phyloP scores from a whole-genome alignment of 2,888 invertebrate species.

The Acleris emargana region DNA sequence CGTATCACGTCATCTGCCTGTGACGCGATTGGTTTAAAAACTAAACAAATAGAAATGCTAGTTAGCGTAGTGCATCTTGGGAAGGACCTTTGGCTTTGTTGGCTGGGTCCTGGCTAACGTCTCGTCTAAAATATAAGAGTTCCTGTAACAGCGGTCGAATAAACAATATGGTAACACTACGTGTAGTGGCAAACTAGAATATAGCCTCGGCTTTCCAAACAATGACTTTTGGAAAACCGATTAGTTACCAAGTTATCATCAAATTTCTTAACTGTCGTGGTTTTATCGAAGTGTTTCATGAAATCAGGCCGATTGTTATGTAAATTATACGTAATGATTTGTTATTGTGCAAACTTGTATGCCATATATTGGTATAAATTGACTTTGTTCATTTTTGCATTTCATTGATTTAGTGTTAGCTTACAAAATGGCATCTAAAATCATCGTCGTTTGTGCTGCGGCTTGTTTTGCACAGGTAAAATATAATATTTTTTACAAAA shows the following conservation, averaged over 20 bases:
- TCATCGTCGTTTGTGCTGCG: conserved; percentile 37
- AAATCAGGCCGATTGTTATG: conserved; percentile 23
- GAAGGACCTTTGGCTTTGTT: too few relatives aligned
- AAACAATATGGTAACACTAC: too few relatives aligned
- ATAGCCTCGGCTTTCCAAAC: neutral
- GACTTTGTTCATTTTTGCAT: conserved; percentile 8
- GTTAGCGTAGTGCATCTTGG: too few relatives aligned
- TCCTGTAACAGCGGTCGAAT: too few relatives aligned
- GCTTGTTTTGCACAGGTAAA: conserved; percentile 40
- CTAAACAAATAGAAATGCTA: too few relatives aligned
- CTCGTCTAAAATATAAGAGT: too few relatives aligned
- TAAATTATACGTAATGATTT: conserved; percentile 10
- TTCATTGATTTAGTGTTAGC: conserved; percentile 26
- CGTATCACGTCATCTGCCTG: too few relatives aligned
- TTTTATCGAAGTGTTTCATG: conserved; percentile 9
- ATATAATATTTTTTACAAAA: too few relatives aligned
- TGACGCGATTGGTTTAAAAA: too few relatives aligned
- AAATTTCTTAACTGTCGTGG: conserved; percentile 4
- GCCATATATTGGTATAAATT: conserved; percentile 17
- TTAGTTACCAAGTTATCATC: neutral
- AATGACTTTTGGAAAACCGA: neutral
- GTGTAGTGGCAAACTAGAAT: too few relatives aligned
- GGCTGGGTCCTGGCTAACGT: too few relatives aligned
- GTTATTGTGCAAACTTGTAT: conserved; percentile 20
- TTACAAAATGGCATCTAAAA: conserved; percentile 40